Percentiles rank a stretch among this genome's conserved stretches.
These are phyloP conservation scores for Barbus barbus DNA, from an alignment of 2,113 vertebrate genomes.

Conservation along the genomic window DNA sequence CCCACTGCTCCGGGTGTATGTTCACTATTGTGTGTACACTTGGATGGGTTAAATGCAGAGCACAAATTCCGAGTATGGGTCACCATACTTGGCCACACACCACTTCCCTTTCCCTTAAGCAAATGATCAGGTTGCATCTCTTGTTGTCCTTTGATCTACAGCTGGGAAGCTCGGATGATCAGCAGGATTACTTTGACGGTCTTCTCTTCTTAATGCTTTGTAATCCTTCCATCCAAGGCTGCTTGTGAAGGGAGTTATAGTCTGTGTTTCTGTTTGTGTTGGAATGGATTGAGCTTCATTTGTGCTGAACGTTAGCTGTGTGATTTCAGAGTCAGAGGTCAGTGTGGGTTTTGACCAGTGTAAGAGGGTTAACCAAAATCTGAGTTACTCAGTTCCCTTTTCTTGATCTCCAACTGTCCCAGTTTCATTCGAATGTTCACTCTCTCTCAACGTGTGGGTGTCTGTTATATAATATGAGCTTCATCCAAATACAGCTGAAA, in stretches of 20 bases:
- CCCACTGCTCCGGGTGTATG: too few species aligned
- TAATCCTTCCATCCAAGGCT: constrained; percentile 69
- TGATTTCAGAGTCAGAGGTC: neutral
- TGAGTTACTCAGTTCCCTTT: neutral
- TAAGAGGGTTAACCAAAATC: constrained; percentile 19
- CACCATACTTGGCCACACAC: too few species aligned
- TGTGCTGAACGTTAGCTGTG: neutral
- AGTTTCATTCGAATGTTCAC: constrained; percentile 2
- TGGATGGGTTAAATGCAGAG: too few species aligned
- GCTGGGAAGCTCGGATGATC: constrained; percentile 67
- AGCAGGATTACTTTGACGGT: constrained; percentile 72
- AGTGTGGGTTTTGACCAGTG: neutral
- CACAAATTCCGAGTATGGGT: too few species aligned
- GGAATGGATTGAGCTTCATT: neutral
- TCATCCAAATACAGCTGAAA: neutral
- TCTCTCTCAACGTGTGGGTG: neutral
- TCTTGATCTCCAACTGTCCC: constrained; percentile 30
- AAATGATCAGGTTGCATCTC: neutral
- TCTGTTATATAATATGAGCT: constrained; percentile 33
- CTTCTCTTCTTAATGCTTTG: constrained; percentile 74
- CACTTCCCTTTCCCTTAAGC: too few species aligned
- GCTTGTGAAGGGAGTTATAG: constrained; percentile 43
- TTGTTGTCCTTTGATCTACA: too few species aligned
- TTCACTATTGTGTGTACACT: too few species aligned
- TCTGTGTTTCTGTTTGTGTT: neutral